Base-by-base conservation (phyloP, 2,113 vertebrate species). In the Nothobranchius furzeri region DNA sequence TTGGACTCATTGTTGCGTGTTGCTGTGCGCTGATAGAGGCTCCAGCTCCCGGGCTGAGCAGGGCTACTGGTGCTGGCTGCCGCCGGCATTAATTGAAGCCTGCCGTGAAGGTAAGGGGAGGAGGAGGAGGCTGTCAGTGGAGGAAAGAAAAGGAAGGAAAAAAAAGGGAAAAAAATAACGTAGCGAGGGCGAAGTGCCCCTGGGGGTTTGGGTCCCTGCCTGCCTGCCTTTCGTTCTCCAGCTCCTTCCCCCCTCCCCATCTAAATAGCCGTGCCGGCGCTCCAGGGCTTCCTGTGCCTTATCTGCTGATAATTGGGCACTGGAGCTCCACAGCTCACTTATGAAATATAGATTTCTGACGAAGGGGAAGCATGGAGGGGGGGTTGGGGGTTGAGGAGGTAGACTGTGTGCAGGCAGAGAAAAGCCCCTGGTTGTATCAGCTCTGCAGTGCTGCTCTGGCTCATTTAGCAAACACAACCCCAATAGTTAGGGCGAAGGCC, bases 281-380 rank as follows among this genome's bases (percentile, higher is more conserved):
- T 93, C 73, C 89, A 90, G 90, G 90, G 91, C 91, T 91, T 93
- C 90, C 90, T 92, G 85, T 79, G 85, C 91, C 92, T 92, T 90
- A 92, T 93, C 90, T 91, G 89, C 87, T 91, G 89, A 91, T 93
- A 92, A 94, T 91, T 92, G 91, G 91, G 89, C 86, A 87, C 89
- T 91, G 87, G 87, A 88, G 89, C 90, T 90, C 89, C 90, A 92
- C 87, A 90, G 88, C 89, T 87, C 89, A 90, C 88, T 92, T 92
- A 92, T 93, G 87, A 93, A 93, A 93, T 93, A 93, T 93, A 92
- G 91, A 93, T 92, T 92, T 88, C 90, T 91, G 80, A 87, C 84
- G 85, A 85, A 85, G 87, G 78, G 79, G 79, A 85, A 77, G 80
- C 75, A 74, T 74, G 75, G 79, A 60, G 75, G 70, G 67, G 51